A percentile compares a stretch with the other conserved stretches of the same genome.
phyloP scores from a whole-genome alignment of 2,797 vertebrate species.

The Danionella dracula region DNA sequence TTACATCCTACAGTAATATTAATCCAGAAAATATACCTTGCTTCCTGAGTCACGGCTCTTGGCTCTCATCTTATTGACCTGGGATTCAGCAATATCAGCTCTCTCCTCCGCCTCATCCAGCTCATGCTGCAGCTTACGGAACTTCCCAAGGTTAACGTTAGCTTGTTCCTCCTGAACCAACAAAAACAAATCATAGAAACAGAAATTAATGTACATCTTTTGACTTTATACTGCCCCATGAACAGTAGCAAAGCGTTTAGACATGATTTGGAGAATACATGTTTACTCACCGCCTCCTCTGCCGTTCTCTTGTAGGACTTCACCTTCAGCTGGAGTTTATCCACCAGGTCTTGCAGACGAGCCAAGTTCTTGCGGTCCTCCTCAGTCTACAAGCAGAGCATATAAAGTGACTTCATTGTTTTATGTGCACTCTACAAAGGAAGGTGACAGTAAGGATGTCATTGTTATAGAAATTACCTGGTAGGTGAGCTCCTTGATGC shows the following conservation, averaged over 20 bases:
- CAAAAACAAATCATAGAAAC: not conserved
- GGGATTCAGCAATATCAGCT: slow-evolving; percentile 80
- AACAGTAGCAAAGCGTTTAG: no score
- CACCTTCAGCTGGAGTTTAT: slow-evolving; percentile 68
- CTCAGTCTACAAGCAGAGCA: slow-evolving; percentile 52
- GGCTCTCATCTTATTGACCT: slow-evolving; percentile 80
- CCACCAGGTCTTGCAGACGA: slow-evolving; percentile 66
- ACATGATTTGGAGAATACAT: no score
- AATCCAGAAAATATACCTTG: slow-evolving; percentile 60
- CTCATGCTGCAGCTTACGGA: slow-evolving; percentile 81
- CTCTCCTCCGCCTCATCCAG: slow-evolving; percentile 81
- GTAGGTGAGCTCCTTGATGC: slow-evolving; percentile 84
- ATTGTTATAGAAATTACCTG: slow-evolving; percentile 65
- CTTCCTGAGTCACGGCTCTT: slow-evolving; percentile 71
- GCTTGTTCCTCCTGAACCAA: slow-evolving; percentile 74
- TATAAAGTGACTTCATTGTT: not conserved
- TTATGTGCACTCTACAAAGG: not conserved
- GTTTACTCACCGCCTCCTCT: slow-evolving; percentile 61
- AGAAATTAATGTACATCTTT: no score
- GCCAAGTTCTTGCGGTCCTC: slow-evolving; percentile 67
- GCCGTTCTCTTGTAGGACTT: slow-evolving; percentile 62
- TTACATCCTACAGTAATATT: no score
- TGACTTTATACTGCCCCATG: no score
- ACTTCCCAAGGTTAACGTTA: slow-evolving; percentile 74
- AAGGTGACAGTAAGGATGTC: not conserved